These are phyloP conservation scores for Trichogramma dendrolimi DNA, from an alignment of 2,888 invertebrate species.

Conservation along the genomic window DNA sequence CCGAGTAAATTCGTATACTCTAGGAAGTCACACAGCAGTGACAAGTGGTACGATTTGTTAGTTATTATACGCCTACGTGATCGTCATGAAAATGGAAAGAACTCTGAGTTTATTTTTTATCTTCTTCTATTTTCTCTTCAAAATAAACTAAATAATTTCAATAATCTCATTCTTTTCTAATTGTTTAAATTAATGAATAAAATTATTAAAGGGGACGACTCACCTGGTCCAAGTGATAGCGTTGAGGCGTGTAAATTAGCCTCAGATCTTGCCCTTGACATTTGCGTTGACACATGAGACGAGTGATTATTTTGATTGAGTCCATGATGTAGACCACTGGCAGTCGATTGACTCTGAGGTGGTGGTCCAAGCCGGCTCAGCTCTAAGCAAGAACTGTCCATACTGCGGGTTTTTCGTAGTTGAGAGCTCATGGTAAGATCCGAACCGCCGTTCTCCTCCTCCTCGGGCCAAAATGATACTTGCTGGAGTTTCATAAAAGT, in stretches of 20 bases:
- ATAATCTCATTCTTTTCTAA: too few relatives aligned
- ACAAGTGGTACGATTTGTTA: too few relatives aligned
- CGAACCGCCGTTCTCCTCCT: constrained; percentile 68
- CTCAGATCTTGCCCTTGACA: constrained; percentile 82
- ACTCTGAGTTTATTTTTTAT: too few relatives aligned
- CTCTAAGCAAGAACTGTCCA: constrained; percentile 83
- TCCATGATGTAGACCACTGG: constrained; percentile 39
- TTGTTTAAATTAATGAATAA: too few relatives aligned
- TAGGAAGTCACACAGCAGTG: too few relatives aligned
- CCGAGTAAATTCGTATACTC: too few relatives aligned
- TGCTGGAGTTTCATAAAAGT: constrained; percentile 56
- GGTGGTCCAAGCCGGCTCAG: constrained; percentile 58
- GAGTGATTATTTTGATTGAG: constrained; percentile 49
- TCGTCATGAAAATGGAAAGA: too few relatives aligned
- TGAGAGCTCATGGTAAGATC: constrained; percentile 75
- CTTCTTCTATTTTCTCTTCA: too few relatives aligned
- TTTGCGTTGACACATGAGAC: constrained; percentile 61
- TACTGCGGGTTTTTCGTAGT: constrained; percentile 80
- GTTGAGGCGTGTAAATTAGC: constrained; percentile 76
- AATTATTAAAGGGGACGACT: constrained; percentile 13
- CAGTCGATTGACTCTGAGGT: constrained; percentile 44
- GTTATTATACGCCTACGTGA: too few relatives aligned
- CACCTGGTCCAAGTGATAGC: constrained; percentile 67
- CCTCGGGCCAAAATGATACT: constrained; percentile 77
- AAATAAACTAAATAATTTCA: too few relatives aligned